Conservation (phyloP, 2,113 vertebrate species). For the Uropsilus gracilis region DNA sequence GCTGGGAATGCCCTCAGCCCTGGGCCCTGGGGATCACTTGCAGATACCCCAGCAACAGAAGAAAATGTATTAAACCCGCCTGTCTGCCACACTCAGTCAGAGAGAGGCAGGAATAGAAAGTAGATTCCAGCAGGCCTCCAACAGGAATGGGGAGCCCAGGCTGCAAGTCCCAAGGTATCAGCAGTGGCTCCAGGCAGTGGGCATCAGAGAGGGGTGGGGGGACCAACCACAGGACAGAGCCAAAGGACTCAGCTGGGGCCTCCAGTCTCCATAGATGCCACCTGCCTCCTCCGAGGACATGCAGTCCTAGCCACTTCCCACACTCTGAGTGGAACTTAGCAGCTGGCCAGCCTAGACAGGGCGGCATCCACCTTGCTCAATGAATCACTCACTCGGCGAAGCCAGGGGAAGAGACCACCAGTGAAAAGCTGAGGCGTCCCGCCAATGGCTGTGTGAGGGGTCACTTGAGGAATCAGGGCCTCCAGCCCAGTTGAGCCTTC, state of each 20-base stretch:
- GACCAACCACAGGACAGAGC: neutral
- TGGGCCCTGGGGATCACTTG: neutral
- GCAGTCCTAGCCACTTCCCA: neutral
- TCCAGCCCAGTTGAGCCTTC: neutral
- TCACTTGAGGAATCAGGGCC: neutral
- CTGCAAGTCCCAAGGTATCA: neutral
- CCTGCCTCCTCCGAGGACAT: neutral
- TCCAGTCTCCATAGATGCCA: neutral
- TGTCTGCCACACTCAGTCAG: neutral
- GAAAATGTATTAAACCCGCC: neutral
- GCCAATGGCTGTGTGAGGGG: fast-evolving
- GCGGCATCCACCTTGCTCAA: neutral
- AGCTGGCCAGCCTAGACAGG: neutral
- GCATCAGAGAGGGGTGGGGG: neutral
- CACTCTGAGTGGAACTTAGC: neutral
- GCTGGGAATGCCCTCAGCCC: neutral
- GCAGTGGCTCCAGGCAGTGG: neutral
- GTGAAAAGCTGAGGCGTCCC: neutral
- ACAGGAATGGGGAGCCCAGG: neutral
- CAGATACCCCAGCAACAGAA: neutral
- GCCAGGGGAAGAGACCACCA: neutral
- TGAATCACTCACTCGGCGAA: neutral
- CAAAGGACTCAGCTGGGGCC: too few species aligned
- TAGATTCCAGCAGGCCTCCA: neutral
- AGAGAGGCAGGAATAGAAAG: neutral